Conservation (phyloP, 2,797 vertebrate genomes). For the Aplochiton taeniatus region DNA sequence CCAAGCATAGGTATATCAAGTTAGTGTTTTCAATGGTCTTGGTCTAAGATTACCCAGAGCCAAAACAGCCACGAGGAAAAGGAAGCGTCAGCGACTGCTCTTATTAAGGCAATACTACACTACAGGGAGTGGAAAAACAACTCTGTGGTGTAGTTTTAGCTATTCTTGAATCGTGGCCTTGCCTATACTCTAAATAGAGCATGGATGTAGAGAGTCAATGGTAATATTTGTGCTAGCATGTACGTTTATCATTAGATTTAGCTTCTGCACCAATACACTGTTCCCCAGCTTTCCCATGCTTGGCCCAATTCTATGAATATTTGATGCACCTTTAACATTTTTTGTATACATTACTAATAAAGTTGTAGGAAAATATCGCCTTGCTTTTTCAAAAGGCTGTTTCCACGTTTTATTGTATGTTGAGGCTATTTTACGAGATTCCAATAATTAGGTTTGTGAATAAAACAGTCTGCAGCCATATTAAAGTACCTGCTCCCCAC, state of each 20-base stretch:
- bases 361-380: conserved; percentile 47
- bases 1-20: too few relatives aligned
- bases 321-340: conserved; percentile 48
- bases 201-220: conserved; percentile 31
- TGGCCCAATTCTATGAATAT: conserved; percentile 66
- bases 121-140: too few relatives aligned
- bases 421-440: conserved; percentile 56
- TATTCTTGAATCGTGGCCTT: too few relatives aligned
- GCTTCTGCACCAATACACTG: conserved; percentile 44
- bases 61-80: too few relatives aligned
- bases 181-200: too few relatives aligned
- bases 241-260: conserved; percentile 39
- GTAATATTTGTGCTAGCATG: conserved; percentile 15
- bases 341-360: conserved; percentile 49
- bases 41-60: too few relatives aligned
- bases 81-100: too few relatives aligned
- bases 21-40: too few relatives aligned
- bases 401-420: conserved; percentile 56
- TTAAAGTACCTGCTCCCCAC: conserved; percentile 5
- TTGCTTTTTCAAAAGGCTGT: conserved; percentile 44
- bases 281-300: conserved; percentile 46
- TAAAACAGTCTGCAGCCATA: conserved; percentile 16
- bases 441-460: conserved; percentile 40
- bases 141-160: too few relatives aligned
- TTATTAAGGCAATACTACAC: too few relatives aligned